phyloP scores from a whole-genome alignment of 2,113 vertebrate genomes.

The Sarotherodon lohbergeri region DNA sequence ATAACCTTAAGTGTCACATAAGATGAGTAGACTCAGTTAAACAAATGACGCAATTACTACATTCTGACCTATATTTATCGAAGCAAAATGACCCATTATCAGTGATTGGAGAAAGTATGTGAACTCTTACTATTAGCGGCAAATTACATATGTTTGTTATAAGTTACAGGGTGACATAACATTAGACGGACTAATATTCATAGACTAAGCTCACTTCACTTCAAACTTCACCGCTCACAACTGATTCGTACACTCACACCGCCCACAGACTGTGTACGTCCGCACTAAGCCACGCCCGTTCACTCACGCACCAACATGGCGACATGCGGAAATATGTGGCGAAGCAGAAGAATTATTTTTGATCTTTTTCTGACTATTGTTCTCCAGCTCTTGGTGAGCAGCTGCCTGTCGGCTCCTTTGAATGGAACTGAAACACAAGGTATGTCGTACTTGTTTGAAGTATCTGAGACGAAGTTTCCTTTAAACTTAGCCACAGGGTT shows the following conservation, averaged over 20 bases:
- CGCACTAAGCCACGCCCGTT: neutral
- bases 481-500: neutral
- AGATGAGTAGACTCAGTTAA: neutral
- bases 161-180: neutral
- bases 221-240: neutral
- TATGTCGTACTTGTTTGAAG: neutral
- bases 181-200: neutral
- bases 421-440: accelerated
- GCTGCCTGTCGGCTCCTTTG: accelerated
- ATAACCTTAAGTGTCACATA: neutral
- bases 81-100: neutral
- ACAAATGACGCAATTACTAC: neutral
- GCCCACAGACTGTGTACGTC: neutral
- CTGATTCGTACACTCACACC: neutral
- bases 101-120: neutral
- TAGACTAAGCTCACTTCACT: neutral
- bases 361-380: conserved; percentile 23
- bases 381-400: neutral
- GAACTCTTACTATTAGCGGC: neutral
- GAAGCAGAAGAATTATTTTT: neutral
- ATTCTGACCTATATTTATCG: neutral
- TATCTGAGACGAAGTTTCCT: neutral
- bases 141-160: neutral
- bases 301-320: conserved; percentile 64
- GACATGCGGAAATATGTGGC: conserved; percentile 22